Conservation (phyloP, 2,797 vertebrate species). For the Semotilus atromaculatus region DNA sequence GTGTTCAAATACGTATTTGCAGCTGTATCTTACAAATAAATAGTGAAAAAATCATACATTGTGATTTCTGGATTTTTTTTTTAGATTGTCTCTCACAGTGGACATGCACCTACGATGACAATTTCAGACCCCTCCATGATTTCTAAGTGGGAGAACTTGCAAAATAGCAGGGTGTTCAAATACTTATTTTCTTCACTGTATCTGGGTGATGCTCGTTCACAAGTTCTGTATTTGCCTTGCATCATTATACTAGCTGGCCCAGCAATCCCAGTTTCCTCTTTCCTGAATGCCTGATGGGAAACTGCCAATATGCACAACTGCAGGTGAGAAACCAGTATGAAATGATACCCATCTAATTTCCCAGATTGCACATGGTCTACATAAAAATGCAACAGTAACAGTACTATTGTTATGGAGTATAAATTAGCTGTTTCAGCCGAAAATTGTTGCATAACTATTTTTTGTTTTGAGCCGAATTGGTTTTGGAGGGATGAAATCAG, state of each 20-base stretch:
- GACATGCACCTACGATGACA: too few species aligned
- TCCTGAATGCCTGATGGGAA: constrained; percentile 93
- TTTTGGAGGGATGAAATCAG: background rate
- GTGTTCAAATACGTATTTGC: too few species aligned
- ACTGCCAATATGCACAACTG: constrained; percentile 92
- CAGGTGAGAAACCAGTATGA: constrained; percentile 79
- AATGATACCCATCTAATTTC: background rate
- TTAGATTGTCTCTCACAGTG: too few species aligned
- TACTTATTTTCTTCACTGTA: too few species aligned
- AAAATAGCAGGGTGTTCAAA: too few species aligned
- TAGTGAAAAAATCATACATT: too few species aligned
- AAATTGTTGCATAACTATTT: background rate
- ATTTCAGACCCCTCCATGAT: too few species aligned
- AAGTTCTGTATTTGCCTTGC: constrained; percentile 1
- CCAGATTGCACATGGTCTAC: background rate
- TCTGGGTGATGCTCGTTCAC: background rate
- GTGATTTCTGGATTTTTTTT: too few species aligned
- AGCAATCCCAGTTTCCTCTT: constrained; percentile 91
- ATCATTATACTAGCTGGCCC: constrained; percentile 85
- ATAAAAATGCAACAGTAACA: background rate
- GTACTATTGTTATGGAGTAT: background rate
- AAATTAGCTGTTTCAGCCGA: background rate
- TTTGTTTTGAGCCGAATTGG: background rate
- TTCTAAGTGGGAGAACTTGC: too few species aligned
- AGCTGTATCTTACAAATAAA: too few species aligned